Evolutionary conservation across 1,140 invertebrate species (phyloP), one percentile per base, ranked within the genome.

Genomic region (Bombus affinis): DNA sequence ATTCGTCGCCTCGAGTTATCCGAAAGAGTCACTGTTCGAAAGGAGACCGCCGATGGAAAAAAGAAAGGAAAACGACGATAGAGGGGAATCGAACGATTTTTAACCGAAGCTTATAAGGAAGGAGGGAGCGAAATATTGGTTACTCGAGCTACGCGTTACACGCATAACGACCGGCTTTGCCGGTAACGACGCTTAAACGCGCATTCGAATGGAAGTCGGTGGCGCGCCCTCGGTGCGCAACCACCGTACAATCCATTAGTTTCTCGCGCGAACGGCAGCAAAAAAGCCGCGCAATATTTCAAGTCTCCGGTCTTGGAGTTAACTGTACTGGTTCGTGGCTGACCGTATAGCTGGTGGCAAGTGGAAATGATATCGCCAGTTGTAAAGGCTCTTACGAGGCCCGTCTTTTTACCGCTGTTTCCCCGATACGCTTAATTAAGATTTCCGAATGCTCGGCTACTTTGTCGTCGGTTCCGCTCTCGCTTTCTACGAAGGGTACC

Each of bases 251-350:
- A 84, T 84, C 75, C 74, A 84, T 84, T 84, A 84, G 82, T 71
- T 84, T 79, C 82, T 84, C 75, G 75, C 82, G 75, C 15, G 37
- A 78, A 84, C 75, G 44, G 28, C 75, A 28, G 37, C 65, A 83
- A 85, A 88, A 88, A 81, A 80, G 12, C 44, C 39, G 28, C 18
- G 65, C 66, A 82, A 85, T 75, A 53, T 86, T 86, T 86, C 42
- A 57, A 71, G 62, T 39, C 72, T 28, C 47, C 12, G 22, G 47
- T 72, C 53, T 37, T 35, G 22, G 35, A 71, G 25, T 32, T 89
- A 89, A 86, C 88, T 89, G 87, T 89, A 89, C 57, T 68, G 57
- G 65, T 87, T 71, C 62, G 47, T 68, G 74, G 70, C 35, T 25
- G 39, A 32, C 37, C 28, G 59, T 62, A 22, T 65, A 35, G 13